A percentile compares a stretch with the other conserved stretches of the same genome.
These are phyloP conservation scores for Vimba vimba DNA, from an alignment of 2,113 vertebrate genomes.

Conservation along the genomic window DNA sequence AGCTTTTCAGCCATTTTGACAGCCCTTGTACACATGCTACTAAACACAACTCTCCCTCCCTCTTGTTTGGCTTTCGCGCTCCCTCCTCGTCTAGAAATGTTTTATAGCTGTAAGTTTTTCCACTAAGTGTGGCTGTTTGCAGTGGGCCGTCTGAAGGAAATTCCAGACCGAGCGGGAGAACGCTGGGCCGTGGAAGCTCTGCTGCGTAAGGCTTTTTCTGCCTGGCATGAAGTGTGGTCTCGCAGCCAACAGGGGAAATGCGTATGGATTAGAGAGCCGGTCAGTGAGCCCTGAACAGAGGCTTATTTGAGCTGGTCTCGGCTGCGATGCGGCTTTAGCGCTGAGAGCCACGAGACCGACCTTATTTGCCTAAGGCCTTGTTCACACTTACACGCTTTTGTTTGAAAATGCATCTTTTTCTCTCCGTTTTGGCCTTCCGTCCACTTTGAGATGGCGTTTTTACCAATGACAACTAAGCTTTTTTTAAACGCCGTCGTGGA, in stretches of 20 bases:
- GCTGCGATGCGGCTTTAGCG: slow-evolving; percentile 57
- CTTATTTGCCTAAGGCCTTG: slow-evolving; percentile 59
- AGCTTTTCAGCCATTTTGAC: too few relatives aligned
- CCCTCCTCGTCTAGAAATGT: slow-evolving; percentile 21
- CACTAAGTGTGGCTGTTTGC: slow-evolving; percentile 49
- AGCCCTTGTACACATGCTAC: slow-evolving; percentile 2
- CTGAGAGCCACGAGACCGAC: slow-evolving; percentile 47
- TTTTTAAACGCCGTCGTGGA: too few relatives aligned
- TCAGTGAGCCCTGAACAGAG: slow-evolving; percentile 23
- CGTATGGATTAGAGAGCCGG: slow-evolving; percentile 15
- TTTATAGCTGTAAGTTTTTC: slow-evolving; percentile 49
- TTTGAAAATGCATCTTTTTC: too few relatives aligned
- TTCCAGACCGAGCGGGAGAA: slow-evolving; percentile 47
- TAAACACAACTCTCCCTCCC: neutral
- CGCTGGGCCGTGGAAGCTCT: neutral
- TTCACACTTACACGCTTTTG: too few relatives aligned
- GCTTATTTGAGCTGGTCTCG: slow-evolving; percentile 20
- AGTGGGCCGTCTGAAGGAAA: slow-evolving; percentile 61
- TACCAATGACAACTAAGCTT: too few relatives aligned
- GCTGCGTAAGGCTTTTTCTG: slow-evolving; percentile 54
- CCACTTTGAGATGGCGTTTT: too few relatives aligned
- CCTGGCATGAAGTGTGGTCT: slow-evolving; percentile 22
- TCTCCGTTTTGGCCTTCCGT: too few relatives aligned
- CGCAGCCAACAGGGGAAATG: slow-evolving; percentile 36
- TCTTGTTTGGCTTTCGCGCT: neutral